Evolutionary conservation across 2,797 vertebrate species (phyloP).

Genomic region (Acipenser ruthenus): DNA sequence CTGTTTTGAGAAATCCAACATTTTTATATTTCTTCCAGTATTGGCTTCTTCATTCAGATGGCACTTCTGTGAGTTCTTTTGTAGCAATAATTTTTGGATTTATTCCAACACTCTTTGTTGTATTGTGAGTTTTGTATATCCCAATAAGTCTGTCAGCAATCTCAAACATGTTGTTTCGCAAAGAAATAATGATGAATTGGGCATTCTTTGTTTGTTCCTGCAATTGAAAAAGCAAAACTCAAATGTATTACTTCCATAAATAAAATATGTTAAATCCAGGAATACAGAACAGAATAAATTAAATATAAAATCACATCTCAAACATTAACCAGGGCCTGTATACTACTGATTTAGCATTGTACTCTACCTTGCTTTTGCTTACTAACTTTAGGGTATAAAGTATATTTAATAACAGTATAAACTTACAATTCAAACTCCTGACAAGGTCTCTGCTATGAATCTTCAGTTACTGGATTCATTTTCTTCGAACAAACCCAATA

Average conservation of each 20-base stretch:
- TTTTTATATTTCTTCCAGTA: background rate
- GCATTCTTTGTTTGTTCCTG: constrained; percentile 98
- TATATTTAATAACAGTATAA: too few species aligned
- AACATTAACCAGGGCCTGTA: too few species aligned
- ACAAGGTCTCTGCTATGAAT: too few species aligned
- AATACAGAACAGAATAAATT: too few species aligned
- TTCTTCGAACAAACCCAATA: background rate
- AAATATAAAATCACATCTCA: too few species aligned
- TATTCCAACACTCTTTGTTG: constrained; percentile 83
- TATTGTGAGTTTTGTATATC: constrained; percentile 92
- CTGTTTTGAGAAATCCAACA: too few species aligned
- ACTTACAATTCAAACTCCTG: too few species aligned
- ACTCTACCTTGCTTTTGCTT: too few species aligned
- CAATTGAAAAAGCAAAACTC: constrained; percentile 24
- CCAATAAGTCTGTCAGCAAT: constrained; percentile 90
- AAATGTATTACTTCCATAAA: background rate
- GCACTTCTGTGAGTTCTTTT: constrained; percentile 52
- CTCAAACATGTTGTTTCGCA: constrained; percentile 98
- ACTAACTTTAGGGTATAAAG: too few species aligned
- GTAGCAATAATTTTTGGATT: constrained; percentile 83
- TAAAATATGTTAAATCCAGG: too few species aligned
- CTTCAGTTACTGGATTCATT: too few species aligned
- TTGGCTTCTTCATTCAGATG: constrained; percentile 10
- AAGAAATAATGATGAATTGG: constrained; percentile 95
- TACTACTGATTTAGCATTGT: too few species aligned